Base-by-base conservation (phyloP, 1,140 invertebrate species). In the Rhagoletis zephyria region DNA sequence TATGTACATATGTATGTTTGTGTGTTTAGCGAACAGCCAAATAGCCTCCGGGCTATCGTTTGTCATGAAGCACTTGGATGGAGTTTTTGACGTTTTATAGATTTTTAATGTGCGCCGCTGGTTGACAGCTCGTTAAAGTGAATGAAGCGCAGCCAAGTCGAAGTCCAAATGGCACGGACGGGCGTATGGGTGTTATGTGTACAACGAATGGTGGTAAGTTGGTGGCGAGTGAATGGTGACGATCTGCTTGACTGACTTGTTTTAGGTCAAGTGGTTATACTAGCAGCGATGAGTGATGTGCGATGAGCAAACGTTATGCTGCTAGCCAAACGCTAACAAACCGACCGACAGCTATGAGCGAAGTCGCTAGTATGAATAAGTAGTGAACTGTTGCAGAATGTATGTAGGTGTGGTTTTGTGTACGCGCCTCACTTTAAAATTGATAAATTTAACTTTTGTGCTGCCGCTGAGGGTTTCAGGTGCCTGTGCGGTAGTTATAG, bases 81-180 rank as follows among this genome's bases (percentile, higher is more conserved):
- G 14, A 81, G 67, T 48, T 14, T 81, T 59, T 81, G 74, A 42
- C 74, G 14, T 81, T 81, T 81, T 56, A 81, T 56, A 81, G 74
- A 51, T 81, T 56, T 56, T 56, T 81, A 19, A 56, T 19, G 7
- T 30, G 74, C 74, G 19, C n/a, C n/a, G 19, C 48, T 81, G 45
- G 74, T 56, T 51, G 74, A 81, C 48, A 81, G 48, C 74, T 81
- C 48, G n/a, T 56, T 81, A 81, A 81, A 56, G 48, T 81, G 74
- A 56, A 14, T 81, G 48, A 81, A 81, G 74, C 74, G 74, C 74
- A 77, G 14, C n/a, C 74, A 77, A 56, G 74, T 30, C 30, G 30
- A 0, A 30, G 30, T 9, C 4, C 74, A 56, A 81, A 16, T 56
- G 48, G 74, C 12, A 19, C 19, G 74, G 74, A 6, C 45, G 45